Base-by-base conservation (phyloP, 2,888 invertebrate genomes). In the Zonitis immaculata region DNA sequence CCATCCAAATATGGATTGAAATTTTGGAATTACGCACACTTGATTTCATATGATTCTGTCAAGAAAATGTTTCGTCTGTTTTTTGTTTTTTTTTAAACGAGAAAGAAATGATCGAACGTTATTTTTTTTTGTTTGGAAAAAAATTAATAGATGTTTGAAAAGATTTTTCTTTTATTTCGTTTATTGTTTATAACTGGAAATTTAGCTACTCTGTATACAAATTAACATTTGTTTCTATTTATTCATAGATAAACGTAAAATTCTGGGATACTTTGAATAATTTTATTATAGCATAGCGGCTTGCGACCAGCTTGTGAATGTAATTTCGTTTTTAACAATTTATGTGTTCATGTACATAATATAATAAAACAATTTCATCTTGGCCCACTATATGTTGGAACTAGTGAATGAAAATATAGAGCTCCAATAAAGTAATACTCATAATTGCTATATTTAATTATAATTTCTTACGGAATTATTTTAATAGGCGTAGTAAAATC, bases 271-370 rank as follows among this genome's bases (percentile, higher is more conserved):
- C 54, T 60, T 60, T 60, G 60, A 60, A 51, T 56, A 56, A 50
- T 59, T 55, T 59, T 63, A 63, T 69, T 67, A 69, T 63, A 62
- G 61, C n/a, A n/a, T 67, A n/a, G 11, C 70, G 60, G 68, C 67
- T 64, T 70, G 70, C 63, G 58, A 68, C 62, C 70, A 69, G 68
- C 70, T 67, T 65, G 66, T 47, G 52, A n/a, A n/a, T 49, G 52
- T 47, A 20, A 11, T 39, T 39, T 39, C 8, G 11, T 39, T 39
- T n/a, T n/a, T n/a, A n/a, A n/a, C n/a, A n/a, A n/a, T n/a, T n/a
- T n/a, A n/a, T n/a, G n/a, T n/a, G n/a, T 18, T 35, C 5, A 8
- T 12, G 6, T n/a, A n/a, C n/a, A n/a, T n/a, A n/a, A n/a, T 14
- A 35, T 22, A 22, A 22, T 22, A 5, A 22, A 22, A 3, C 22